These are phyloP conservation scores for Dolichoris vasculosae DNA, from an alignment of 1,140 invertebrate genomes.

Conservation along the genomic window DNA sequence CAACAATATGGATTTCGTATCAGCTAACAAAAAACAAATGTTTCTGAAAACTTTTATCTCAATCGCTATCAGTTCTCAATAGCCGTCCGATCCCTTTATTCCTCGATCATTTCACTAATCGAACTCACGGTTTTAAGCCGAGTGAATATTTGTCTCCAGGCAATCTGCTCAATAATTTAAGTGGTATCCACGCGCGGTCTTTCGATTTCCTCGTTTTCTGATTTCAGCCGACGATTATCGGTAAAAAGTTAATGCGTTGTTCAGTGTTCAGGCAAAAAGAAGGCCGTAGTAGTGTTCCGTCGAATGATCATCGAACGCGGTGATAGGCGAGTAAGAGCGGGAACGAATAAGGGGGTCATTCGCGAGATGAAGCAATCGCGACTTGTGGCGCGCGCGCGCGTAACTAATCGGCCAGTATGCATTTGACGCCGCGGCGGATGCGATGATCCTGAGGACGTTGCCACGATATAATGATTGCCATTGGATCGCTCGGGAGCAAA, in stretches of 20 bases:
- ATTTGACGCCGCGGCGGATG: neutral
- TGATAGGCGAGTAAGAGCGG: neutral
- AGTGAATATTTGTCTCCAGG: neutral
- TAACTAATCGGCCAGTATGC: constrained; percentile 9
- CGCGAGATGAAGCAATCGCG: neutral
- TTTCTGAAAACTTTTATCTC: neutral
- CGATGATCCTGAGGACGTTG: neutral
- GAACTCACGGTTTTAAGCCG: too few species aligned
- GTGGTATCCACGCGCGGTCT: neutral
- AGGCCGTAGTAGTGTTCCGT: too few species aligned
- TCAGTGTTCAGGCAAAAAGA: too few species aligned
- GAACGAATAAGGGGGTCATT: neutral
- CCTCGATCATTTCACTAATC: neutral
- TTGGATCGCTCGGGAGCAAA: constrained; percentile 9
- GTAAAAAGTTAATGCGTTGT: neutral
- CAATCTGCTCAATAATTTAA: neutral
- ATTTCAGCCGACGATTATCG: neutral
- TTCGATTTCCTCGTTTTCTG: neutral
- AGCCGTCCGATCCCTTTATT: neutral
- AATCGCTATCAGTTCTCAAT: neutral
- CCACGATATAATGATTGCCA: neutral
- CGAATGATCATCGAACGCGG: too few species aligned
- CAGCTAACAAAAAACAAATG: too few species aligned
- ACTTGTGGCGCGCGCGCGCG: neutral
- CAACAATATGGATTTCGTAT: neutral